Conservation (phyloP, 2,797 vertebrate genomes). For the Fistularia tabacaria region DNA sequence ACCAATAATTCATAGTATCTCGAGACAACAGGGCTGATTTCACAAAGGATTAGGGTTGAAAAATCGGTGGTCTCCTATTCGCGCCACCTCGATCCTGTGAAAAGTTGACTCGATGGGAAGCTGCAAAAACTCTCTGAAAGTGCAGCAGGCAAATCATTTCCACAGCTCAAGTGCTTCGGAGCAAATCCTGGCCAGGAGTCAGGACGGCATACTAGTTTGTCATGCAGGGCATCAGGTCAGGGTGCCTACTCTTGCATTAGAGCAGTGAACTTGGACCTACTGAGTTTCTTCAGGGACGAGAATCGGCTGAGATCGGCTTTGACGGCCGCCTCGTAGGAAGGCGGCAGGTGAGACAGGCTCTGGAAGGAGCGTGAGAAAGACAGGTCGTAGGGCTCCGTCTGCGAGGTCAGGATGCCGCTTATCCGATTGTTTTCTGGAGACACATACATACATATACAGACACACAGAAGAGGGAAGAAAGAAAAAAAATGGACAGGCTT, state of each 20-base stretch:
- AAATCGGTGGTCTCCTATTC: conserved; percentile 13
- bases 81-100: conserved; percentile 10
- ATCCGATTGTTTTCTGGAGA: conserved; percentile 90
- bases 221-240: conserved; percentile 56
- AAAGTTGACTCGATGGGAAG: conserved; percentile 12
- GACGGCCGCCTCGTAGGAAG: conserved; percentile 93
- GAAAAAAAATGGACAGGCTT: conserved; percentile 45
- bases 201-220: conserved; percentile 27
- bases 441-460: conserved; percentile 75
- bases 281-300: conserved; percentile 97
- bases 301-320: conserved; percentile 95
- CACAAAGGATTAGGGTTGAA: background rate
- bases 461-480: conserved; percentile 54
- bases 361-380: conserved; percentile 99
- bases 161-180: conserved; percentile 12
- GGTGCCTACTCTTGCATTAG: conserved; percentile 54
- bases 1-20: conserved; percentile 10
- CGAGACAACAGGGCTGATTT: conserved; percentile 31
- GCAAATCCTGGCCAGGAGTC: conserved; percentile 20
- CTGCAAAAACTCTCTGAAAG: conserved; percentile 7
- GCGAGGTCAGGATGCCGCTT: conserved; percentile 97
- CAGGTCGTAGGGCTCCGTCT: conserved; percentile 96
- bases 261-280: conserved; percentile 83
- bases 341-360: conserved; percentile 96
- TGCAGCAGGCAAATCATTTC: conserved; percentile 12